These are phyloP conservation scores for Anoplophora glabripennis DNA, from an alignment of 1,140 invertebrate species.

Conservation along the genomic window DNA sequence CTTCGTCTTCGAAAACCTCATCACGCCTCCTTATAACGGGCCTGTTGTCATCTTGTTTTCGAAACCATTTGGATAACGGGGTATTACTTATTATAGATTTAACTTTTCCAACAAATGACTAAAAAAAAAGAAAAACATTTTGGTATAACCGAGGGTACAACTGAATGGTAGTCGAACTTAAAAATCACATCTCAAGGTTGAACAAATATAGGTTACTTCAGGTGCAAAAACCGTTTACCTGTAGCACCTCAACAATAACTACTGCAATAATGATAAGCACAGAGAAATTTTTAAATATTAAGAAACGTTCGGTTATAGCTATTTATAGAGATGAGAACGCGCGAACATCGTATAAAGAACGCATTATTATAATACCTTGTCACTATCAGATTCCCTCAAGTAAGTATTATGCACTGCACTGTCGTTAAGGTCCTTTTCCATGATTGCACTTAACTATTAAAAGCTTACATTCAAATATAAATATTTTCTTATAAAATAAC, in stretches of 20 bases:
- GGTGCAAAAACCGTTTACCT: slow-evolving; percentile 7
- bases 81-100: slow-evolving; percentile 50
- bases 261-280: slow-evolving; percentile 9
- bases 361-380: slow-evolving; percentile 35
- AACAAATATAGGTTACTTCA: slow-evolving; percentile 14
- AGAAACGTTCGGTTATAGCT: slow-evolving; percentile 14
- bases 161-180: neutral
- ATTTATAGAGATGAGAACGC: slow-evolving; percentile 41
- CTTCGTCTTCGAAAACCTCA: slow-evolving; percentile 51
- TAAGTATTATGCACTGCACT: slow-evolving; percentile 25
- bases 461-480: slow-evolving; percentile 19
- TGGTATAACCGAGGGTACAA: neutral
- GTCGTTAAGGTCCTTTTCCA: slow-evolving; percentile 35
- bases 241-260: slow-evolving; percentile 13
- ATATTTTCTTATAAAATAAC: slow-evolving; percentile 28
- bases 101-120: slow-evolving; percentile 56
- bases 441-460: slow-evolving; percentile 31
- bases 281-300: slow-evolving; percentile 1
- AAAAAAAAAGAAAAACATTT: slow-evolving; percentile 37
- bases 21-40: slow-evolving; percentile 44
- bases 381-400: slow-evolving; percentile 25
- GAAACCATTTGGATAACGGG: slow-evolving; percentile 54
- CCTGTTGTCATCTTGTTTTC: slow-evolving; percentile 43
- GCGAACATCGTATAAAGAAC: slow-evolving; percentile 36
- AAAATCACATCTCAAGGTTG: slow-evolving; percentile 19